Evolutionary conservation across 1,140 invertebrate species (phyloP), one percentile per base, ranked within the genome.

Genomic region (Lepidostoma basale): DNA sequence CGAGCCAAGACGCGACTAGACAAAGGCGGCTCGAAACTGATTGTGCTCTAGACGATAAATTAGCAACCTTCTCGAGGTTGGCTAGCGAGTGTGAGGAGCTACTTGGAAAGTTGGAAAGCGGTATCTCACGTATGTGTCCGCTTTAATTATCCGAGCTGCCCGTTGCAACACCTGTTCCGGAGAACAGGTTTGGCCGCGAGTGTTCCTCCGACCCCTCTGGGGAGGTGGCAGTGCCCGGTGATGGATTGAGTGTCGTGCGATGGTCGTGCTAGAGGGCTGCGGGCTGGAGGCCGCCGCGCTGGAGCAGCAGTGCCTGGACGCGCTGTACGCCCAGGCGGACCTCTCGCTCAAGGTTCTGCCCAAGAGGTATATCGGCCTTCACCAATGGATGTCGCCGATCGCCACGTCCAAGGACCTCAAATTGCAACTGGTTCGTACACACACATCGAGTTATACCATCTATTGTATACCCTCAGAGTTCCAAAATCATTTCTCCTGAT

Each of bases 341-440:
- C 88, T 90, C 74, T 89, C 91, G 73, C 85, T 93, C 77, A 95
- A 95, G 87, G 88, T 94, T 82, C 84, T 94, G 78, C 91, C 92
- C 75, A 94, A 95, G 83, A 86, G 92, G 74, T 94, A 92, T 81
- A 92, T 94, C 77, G 93, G 91, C 84, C 85, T 94, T 76, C 93
- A 95, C 81, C 90, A 92, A 77, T 94, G 92, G 91, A 82, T 94
- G 72, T 89, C 90, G 74, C 93, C 93, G 64, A 85, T 95, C 70
- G 81, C 84, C 45, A 79, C 78, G 1, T 78, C 79, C 14, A 88
- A 91, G 81, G 88, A 90, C 77, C 83, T 90, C 85, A 90, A 87
- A 84, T 88, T 85, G 85, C 90, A 88, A 88, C 88, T 89, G 75
- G 82, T 84, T 77, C 54, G 70, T 72, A 39, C n/a, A n/a, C n/a